Percentiles rank a stretch among this genome's conserved stretches.
phyloP scores from a whole-genome alignment of 2,113 vertebrate genomes.

The Astur gentilis region DNA sequence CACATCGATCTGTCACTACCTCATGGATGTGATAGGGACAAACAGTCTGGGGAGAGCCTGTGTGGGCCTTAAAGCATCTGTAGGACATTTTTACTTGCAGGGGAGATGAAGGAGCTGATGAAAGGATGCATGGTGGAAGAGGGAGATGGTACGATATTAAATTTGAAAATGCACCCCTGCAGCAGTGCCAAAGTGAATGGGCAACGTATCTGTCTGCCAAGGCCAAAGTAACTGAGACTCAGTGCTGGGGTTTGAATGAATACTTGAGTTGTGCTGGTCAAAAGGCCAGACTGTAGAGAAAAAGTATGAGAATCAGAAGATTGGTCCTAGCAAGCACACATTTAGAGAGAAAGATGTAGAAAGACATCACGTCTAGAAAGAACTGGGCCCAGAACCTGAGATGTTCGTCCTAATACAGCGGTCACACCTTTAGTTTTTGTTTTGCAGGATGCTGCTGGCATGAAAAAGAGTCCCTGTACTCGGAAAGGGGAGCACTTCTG shows the following conservation, averaged over 20 bases:
- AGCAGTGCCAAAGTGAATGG: not conserved
- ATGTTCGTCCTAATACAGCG: not conserved
- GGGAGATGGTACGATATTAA: not conserved
- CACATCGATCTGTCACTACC: not conserved
- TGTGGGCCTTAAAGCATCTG: not conserved
- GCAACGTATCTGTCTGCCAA: not conserved
- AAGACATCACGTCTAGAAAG: not conserved
- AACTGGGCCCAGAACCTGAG: not conserved
- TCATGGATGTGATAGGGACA: not conserved
- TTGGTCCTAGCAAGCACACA: not conserved
- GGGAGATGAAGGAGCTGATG: not conserved
- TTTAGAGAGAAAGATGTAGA: not conserved
- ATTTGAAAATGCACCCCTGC: not conserved
- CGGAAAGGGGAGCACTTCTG: not conserved
- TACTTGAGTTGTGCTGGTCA: not conserved
- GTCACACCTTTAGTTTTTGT: not conserved
- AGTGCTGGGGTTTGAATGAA: fast-evolving
- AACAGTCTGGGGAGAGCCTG: not conserved
- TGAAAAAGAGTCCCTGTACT: not conserved
- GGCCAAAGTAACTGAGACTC: not conserved
- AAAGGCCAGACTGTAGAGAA: not conserved
- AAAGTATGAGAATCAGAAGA: not conserved
- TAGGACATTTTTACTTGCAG: not conserved
- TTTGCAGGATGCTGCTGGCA: not conserved
- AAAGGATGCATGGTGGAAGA: not conserved